These are phyloP conservation scores for Lepeophtheirus salmonis DNA, from an alignment of 1,140 invertebrate genomes.

Conservation along the genomic window DNA sequence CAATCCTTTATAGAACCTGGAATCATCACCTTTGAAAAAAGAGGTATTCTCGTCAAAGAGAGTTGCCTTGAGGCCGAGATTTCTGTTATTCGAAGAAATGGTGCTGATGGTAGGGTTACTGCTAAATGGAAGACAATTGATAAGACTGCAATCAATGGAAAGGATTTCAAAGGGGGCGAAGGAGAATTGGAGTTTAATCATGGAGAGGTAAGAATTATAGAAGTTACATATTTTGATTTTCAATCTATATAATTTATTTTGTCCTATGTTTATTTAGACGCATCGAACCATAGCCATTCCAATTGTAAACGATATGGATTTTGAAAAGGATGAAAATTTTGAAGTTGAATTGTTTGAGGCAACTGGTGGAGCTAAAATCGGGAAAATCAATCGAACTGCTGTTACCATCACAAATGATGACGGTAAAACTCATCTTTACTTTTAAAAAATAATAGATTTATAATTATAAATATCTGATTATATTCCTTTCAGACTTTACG, in stretches of 20 bases:
- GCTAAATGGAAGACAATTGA: slow-evolving; percentile 40
- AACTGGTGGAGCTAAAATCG: slow-evolving; percentile 36
- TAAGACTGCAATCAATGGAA: slow-evolving; percentile 35
- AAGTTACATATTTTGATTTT: background rate
- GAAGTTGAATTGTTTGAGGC: slow-evolving; percentile 38
- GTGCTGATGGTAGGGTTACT: slow-evolving; percentile 37
- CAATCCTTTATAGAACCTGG: slow-evolving; percentile 35
- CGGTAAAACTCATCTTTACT: slow-evolving; percentile 29
- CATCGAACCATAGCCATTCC: slow-evolving; percentile 34
- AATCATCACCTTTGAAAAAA: slow-evolving; percentile 37
- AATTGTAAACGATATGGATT: slow-evolving; percentile 40
- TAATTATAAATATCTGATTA: too few relatives aligned
- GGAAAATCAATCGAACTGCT: slow-evolving; percentile 36
- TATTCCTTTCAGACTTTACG: slow-evolving; percentile 38
- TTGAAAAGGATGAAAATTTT: slow-evolving; percentile 45
- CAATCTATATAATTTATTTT: background rate
- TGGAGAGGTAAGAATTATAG: slow-evolving; percentile 30
- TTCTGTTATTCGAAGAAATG: slow-evolving; percentile 34
- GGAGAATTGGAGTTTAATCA: slow-evolving; percentile 38
- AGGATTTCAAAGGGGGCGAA: slow-evolving; percentile 36
- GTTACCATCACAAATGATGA: slow-evolving; percentile 48
- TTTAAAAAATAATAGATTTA: too few relatives aligned
- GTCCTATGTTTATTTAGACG: slow-evolving; percentile 23
- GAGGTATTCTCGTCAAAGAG: slow-evolving; percentile 41
- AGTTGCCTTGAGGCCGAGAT: slow-evolving; percentile 36